These are phyloP conservation scores for Apodemus speciosus DNA, from an alignment of 2,113 vertebrate species.

Conservation along the genomic window DNA sequence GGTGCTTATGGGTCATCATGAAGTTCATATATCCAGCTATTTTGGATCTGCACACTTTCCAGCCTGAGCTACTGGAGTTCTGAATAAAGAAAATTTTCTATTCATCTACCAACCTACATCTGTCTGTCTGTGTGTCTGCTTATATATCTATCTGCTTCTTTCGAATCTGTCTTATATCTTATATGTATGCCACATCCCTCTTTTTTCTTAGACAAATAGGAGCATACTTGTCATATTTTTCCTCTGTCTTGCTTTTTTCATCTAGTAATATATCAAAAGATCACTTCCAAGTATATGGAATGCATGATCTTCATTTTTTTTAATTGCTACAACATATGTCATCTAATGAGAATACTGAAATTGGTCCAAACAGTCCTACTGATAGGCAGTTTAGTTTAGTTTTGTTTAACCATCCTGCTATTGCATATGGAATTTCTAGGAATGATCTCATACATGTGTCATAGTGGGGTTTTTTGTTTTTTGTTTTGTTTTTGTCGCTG, in stretches of 20 bases:
- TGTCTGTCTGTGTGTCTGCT: background rate
- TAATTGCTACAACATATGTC: slow-evolving; percentile 17
- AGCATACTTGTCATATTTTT: background rate
- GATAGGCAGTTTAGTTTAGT: background rate
- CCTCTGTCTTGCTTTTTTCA: background rate
- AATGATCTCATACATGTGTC: background rate
- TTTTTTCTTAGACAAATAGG: slow-evolving; percentile 34
- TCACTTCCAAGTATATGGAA: background rate
- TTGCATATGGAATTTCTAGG: slow-evolving; percentile 1
- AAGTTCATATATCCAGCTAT: background rate
- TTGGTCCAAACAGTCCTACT: background rate
- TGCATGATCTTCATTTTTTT: slow-evolving; percentile 33
- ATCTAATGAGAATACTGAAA: background rate
- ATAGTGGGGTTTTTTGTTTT: slow-evolving; percentile 32
- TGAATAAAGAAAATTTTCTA: background rate
- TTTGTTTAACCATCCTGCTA: slow-evolving; percentile 9
- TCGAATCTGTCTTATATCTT: background rate
- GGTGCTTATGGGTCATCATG: background rate
- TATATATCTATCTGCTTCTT: background rate
- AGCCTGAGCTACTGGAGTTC: background rate
- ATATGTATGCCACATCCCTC: background rate
- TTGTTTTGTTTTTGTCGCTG: background rate
- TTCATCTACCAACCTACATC: background rate
- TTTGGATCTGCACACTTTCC: background rate
- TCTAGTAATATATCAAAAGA: background rate